phyloP scores from a whole-genome alignment of 2,797 vertebrate species.

The Anguilla anguilla region DNA sequence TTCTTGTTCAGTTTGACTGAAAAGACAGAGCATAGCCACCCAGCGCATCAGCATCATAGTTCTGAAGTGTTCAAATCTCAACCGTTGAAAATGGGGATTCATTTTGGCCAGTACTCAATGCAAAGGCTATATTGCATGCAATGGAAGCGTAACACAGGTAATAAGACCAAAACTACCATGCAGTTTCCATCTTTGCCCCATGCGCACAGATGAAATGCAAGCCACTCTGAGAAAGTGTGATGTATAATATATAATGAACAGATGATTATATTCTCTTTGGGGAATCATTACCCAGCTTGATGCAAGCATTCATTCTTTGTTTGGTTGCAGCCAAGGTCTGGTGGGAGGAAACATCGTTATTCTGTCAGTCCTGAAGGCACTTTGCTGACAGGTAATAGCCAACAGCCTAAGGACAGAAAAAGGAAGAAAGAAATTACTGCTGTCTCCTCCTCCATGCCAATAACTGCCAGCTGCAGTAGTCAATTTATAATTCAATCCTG shows the following conservation, averaged over 20 bases:
- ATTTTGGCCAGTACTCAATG: not conserved
- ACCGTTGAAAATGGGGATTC: not conserved
- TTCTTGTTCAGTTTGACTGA: not conserved
- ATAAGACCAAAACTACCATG: not conserved
- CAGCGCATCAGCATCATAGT: not conserved
- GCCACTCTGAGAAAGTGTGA: conserved; percentile 7
- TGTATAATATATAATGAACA: conserved; percentile 65
- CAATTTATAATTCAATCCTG: conserved; percentile 36
- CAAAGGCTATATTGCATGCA: not conserved
- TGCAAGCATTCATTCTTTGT: conserved; percentile 46
- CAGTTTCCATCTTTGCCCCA: not conserved
- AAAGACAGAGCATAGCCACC: not conserved
- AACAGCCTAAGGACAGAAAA: conserved; percentile 44
- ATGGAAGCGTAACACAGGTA: not conserved
- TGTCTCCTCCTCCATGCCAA: conserved; percentile 18
- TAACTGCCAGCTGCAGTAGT: conserved; percentile 25
- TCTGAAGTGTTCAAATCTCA: not conserved
- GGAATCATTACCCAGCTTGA: conserved; percentile 39
- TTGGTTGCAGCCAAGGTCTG: conserved; percentile 43
- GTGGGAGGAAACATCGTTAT: conserved; percentile 62
- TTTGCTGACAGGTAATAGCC: conserved; percentile 44
- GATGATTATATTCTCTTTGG: conserved; percentile 53
- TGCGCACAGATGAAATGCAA: not conserved
- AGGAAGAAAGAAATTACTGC: conserved; percentile 24
- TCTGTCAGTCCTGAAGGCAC: conserved; percentile 60